Evolutionary conservation across 2,888 invertebrate genomes (phyloP).

Genomic region (Oligia latruncula): DNA sequence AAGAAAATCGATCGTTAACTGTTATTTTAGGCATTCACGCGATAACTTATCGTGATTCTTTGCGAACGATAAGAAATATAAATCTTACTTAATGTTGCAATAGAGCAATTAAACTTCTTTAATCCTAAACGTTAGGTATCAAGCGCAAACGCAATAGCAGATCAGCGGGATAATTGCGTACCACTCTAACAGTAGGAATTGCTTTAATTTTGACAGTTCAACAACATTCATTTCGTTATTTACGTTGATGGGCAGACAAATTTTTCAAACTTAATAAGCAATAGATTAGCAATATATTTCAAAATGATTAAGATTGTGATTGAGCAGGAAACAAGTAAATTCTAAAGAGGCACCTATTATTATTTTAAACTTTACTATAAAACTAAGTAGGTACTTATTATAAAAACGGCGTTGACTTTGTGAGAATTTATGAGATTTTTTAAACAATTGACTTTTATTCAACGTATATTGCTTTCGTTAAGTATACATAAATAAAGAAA

Average conservation of each 20-base stretch:
- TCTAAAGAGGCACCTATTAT: not conserved
- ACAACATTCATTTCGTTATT: not conserved
- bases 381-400: not conserved
- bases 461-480: not conserved
- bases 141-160: not conserved
- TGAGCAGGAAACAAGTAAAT: constrained; percentile 14
- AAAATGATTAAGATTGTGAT: not conserved
- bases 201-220: not conserved
- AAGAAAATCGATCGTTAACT: constrained; percentile 24
- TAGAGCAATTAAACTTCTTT: not conserved
- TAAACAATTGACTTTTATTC: not conserved
- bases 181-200: not conserved
- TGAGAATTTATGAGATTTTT: not conserved
- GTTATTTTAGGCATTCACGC: constrained; percentile 41
- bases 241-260: not conserved
- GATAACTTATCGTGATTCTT: constrained; percentile 34
- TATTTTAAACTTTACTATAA: constrained; percentile 6
- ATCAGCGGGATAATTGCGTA: not conserved
- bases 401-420: not conserved
- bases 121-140: not conserved
- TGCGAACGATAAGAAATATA: not conserved
- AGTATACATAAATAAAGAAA: not conserved
- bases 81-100: not conserved
- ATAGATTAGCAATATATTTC: not conserved
- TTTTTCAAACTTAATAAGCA: not conserved